Conservation (phyloP, 2,797 vertebrate genomes). For the Acanthornis magna region DNA sequence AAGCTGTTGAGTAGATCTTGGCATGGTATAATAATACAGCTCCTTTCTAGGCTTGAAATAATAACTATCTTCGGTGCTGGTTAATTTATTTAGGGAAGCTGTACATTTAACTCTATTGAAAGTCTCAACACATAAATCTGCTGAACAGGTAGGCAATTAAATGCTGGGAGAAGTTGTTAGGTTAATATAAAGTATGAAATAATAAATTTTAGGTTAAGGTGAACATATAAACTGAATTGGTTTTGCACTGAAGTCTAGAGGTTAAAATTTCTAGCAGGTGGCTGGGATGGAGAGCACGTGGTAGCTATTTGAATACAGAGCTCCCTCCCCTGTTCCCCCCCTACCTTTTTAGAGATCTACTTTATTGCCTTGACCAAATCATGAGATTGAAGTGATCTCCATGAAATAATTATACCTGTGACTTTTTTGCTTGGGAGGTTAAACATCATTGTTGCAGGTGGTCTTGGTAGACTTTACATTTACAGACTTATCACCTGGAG, state of each 20-base stretch:
- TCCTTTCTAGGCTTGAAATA: constrained; percentile 42
- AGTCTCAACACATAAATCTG: constrained; percentile 37
- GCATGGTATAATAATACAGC: background rate
- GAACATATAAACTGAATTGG: constrained; percentile 27
- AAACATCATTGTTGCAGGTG: background rate
- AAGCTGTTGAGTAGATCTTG: constrained; percentile 13
- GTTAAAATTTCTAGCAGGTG: constrained; percentile 70
- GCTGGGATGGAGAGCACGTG: background rate
- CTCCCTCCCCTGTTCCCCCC: background rate
- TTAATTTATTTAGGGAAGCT: constrained; percentile 49
- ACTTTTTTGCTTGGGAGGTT: background rate
- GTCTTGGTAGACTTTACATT: background rate
- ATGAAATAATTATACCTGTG: background rate
- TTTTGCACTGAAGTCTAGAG: constrained; percentile 53
- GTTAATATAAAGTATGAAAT: constrained; percentile 36
- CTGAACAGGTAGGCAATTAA: constrained; percentile 40
- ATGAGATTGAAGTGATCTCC: background rate
- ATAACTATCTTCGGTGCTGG: constrained; percentile 11
- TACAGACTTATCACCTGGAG: background rate
- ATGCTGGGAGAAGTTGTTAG: constrained; percentile 41
- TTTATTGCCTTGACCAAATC: background rate
- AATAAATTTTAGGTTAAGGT: constrained; percentile 50
- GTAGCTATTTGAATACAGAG: constrained; percentile 15
- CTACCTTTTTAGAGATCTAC: background rate
- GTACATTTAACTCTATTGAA: constrained; percentile 37